Percentiles rank a stretch among this genome's conserved stretches.
Conservation (phyloP, 2,888 invertebrate species). For the Tipula unca region DNA sequence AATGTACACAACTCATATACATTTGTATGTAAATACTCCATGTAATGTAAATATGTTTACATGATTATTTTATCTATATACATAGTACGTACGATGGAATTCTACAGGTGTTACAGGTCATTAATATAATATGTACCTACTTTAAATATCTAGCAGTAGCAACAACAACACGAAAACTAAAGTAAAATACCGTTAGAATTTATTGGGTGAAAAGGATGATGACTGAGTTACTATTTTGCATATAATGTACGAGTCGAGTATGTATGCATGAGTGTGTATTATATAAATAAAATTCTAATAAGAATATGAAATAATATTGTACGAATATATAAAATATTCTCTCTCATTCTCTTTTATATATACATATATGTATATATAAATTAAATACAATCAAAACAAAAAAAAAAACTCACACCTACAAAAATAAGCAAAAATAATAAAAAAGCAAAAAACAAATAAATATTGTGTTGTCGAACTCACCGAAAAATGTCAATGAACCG, state of each 20-base stretch:
- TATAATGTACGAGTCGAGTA: neutral
- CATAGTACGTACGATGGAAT: neutral
- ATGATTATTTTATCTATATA: neutral
- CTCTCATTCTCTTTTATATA: neutral
- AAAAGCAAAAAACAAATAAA: neutral
- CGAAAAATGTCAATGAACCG: constrained; percentile 14
- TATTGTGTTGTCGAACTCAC: constrained; percentile 14
- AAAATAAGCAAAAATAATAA: neutral
- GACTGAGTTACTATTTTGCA: neutral
- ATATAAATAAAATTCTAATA: neutral
- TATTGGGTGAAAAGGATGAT: constrained; percentile 14
- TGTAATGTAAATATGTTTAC: neutral
- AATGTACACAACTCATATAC: neutral
- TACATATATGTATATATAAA: neutral
- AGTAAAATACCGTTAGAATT: neutral
- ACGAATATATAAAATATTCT: neutral
- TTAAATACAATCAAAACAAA: neutral
- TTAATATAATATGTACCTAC: neutral
- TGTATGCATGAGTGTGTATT: too few relatives aligned
- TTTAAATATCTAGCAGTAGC: neutral
- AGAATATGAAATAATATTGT: neutral
- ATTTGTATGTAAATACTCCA: neutral
- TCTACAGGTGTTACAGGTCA: constrained; percentile 14
- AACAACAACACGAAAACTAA: neutral
- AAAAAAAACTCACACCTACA: neutral